phyloP scores from a whole-genome alignment of 2,113 vertebrate genomes.

The Coptodon bakossiorum region DNA sequence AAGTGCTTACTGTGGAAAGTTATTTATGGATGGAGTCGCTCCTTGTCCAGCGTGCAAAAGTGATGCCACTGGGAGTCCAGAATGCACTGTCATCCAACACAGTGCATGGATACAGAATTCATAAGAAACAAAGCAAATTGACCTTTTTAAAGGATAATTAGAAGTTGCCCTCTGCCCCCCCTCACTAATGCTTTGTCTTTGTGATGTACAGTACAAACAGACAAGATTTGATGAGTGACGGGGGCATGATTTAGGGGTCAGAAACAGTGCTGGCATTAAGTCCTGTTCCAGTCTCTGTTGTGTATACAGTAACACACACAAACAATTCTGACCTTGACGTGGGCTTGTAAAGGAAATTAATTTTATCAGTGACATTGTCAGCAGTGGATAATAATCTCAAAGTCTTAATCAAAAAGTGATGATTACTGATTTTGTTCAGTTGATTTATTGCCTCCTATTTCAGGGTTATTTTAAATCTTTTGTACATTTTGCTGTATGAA shows the following conservation, averaged over 20 bases:
- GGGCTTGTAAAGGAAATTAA: not conserved
- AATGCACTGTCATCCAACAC: not conserved
- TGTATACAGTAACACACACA: not conserved
- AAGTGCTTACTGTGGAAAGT: conserved; percentile 7
- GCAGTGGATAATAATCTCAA: not conserved
- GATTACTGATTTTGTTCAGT: not conserved
- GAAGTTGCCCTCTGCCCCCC: not conserved
- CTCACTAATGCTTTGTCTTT: not conserved
- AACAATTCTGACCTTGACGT: not conserved
- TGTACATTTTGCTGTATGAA: not conserved
- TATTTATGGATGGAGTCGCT: conserved; percentile 20
- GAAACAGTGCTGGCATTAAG: not conserved
- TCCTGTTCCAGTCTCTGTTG: not conserved
- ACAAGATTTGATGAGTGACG: not conserved
- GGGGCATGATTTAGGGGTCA: not conserved
- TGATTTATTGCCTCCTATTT: not conserved
- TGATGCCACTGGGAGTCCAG: not conserved
- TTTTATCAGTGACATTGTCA: not conserved
- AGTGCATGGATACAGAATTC: not conserved
- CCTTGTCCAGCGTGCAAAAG: conserved; percentile 2
- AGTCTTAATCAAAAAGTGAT: not conserved
- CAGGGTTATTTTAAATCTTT: not conserved
- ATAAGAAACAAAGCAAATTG: not conserved
- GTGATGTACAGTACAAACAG: not conserved
- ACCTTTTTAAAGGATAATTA: not conserved